Evolutionary conservation across 2,888 invertebrate species (phyloP), one percentile per base, ranked within the genome.

Genomic region (Scaptodrosophila latifasciaeformis): DNA sequence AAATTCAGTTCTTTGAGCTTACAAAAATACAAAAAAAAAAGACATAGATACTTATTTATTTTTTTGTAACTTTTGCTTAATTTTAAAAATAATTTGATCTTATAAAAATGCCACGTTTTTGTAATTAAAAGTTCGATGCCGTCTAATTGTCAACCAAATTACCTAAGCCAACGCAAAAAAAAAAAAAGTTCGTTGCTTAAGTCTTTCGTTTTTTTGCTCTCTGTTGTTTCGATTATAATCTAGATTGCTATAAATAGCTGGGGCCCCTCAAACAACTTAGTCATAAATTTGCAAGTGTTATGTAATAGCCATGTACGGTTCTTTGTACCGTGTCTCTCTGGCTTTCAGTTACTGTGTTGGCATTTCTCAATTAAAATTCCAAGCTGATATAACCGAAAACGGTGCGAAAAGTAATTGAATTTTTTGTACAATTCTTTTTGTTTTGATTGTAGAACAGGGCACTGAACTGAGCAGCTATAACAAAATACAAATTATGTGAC

Each of bases 111-210:
- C 47, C 59, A 59, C 53, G 59, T 49, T 59, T 58, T 53, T 53
- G 31, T 51, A 44, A 61, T 59, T 54, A 60, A 54, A 59, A 59
- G 12, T 54, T 54, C 40, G 24, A 54, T 55, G 18, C 29, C 24
- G 15, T 18, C 17, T 15, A 52, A 61, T 51, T 52, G 35, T 47
- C 61, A 55, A 31, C 24, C 3, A 24, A 24, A 24, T 24, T 24
- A 24, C 24, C 24, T n/a, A 24, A 5, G 3, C 24, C 24, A 24
- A 3, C 24, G 24, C 4, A 24, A n/a, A 21, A 27, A 37, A 37
- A 18, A 39, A 43, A 31, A 37, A 42, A 31, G 24, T 34, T 53
- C 10, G 42, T 40, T 49, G 52, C 40, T 31, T 46, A 46, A 31
- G 31, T 49, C 39, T 31, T 37, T 40, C 43, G 44, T 10, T 18